These are phyloP conservation scores for Psittacus erithacus DNA, from an alignment of 2,113 vertebrate genomes.

Conservation along the genomic window DNA sequence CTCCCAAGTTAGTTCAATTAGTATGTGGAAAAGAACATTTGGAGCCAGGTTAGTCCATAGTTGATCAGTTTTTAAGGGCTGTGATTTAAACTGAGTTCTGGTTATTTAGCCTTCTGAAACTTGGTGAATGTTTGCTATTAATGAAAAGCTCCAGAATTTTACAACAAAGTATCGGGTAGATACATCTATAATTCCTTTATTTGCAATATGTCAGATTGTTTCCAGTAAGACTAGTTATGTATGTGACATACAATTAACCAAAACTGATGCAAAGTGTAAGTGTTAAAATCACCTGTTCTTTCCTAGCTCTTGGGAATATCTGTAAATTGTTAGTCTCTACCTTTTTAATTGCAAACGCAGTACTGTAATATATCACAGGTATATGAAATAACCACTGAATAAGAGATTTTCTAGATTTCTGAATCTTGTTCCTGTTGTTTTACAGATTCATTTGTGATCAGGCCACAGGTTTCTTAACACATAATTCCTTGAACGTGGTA, in stretches of 20 bases:
- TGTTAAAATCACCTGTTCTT: neutral
- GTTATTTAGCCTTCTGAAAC: constrained; percentile 3
- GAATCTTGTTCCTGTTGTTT: neutral
- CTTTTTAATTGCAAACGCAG: neutral
- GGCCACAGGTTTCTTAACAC: neutral
- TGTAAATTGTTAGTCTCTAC: neutral
- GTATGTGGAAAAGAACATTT: neutral
- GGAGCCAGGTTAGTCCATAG: neutral
- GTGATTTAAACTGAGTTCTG: neutral
- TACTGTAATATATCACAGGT: neutral
- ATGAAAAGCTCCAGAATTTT: constrained; percentile 5
- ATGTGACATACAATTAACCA: neutral
- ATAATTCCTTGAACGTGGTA: rapidly evolving
- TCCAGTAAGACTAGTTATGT: neutral
- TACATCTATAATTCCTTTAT: neutral
- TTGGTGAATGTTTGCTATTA: constrained; percentile 11
- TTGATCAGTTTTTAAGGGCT: neutral
- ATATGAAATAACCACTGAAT: neutral
- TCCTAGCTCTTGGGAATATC: neutral
- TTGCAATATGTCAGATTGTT: neutral
- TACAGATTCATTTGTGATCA: neutral
- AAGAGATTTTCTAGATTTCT: neutral
- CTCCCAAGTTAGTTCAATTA: neutral
- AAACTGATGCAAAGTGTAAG: neutral
- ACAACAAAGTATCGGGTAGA: neutral